Base-by-base conservation (phyloP, 2,113 vertebrate species). In the Nestor notabilis region DNA sequence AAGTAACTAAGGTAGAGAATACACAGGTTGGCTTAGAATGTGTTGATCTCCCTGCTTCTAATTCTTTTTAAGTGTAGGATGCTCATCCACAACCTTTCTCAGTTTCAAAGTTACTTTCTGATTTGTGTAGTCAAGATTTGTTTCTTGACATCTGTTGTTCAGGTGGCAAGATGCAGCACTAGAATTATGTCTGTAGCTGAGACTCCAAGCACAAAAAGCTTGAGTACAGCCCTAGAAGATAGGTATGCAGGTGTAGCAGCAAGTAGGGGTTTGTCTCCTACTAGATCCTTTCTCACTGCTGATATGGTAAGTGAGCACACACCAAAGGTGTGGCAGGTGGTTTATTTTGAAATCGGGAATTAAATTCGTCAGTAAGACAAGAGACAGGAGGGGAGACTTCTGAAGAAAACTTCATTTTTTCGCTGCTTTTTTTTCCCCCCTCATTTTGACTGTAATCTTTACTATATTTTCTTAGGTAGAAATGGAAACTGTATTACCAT, bases 371-470 rank as follows among this genome's bases (percentile, higher is more conserved):
- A n/a, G 13, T 13, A 43, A 44, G 37, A 35, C 8, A 39, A 29
- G 28, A 41, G 28, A 10, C 5, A 61, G 46, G 17, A 88, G 14
- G 6, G 60, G 9, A 53, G 37, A 53, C 18, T 69, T 85, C 1
- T 65, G 18, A 80, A 18, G 10, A 49, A 52, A 77, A 50, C 14
- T 11, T 61, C 0, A 4, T 35, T 87, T 90, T 82, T 1, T 52
- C 12, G 9, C 18, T 15, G 5, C 1, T 33, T 43, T 13, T 31
- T 44, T 4, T 39, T n/a, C n/a, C 1, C 7, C 5, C 5, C 8
- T 35, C 2, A 8, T 63, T 50, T 69, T 27, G 27, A 27, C 60
- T 90, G 21, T 87, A 49, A 20, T 65, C 9, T 68, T 65, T 37
- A 10, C n/a, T 93, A 0, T 90, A 5, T 55, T 95, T 91, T 65